A percentile compares a stretch with the other conserved stretches of the same genome.
phyloP scores from a whole-genome alignment of 2,113 vertebrate genomes.

The Petrocephalus zakoni region DNA sequence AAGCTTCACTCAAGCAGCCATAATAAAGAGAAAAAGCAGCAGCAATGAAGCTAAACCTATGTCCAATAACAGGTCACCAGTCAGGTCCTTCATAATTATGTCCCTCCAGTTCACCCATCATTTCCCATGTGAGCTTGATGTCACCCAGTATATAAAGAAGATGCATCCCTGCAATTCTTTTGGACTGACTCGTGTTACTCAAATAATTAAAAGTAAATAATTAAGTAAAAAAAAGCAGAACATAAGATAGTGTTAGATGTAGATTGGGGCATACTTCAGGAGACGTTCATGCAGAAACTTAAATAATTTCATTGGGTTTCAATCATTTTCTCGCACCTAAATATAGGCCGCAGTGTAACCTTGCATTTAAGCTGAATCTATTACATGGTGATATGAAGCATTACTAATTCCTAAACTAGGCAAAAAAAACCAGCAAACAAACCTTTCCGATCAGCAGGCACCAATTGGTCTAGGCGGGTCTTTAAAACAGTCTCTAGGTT shows the following conservation, averaged over 20 bases:
- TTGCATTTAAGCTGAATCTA: background rate
- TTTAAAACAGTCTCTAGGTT: background rate
- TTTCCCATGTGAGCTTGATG: background rate
- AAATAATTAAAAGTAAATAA: no score
- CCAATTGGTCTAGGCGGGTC: background rate
- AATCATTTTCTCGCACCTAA: background rate
- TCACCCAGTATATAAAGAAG: background rate
- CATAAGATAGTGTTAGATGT: background rate
- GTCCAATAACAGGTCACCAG: background rate
- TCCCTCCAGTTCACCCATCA: background rate
- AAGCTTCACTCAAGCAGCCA: background rate
- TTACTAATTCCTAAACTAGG: background rate
- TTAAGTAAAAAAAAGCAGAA: no score
- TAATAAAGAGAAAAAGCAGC: background rate
- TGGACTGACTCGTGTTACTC: background rate
- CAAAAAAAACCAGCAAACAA: background rate
- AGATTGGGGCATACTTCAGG: background rate
- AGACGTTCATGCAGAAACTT: background rate
- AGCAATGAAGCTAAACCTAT: background rate
- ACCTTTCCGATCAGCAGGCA: background rate
- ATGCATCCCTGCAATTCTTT: background rate
- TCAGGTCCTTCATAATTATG: background rate
- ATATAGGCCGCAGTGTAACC: background rate
- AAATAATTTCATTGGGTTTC: background rate
- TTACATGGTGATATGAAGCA: background rate